Conservation (phyloP, 2,888 invertebrate genomes). For the Mythimna vitellina region DNA sequence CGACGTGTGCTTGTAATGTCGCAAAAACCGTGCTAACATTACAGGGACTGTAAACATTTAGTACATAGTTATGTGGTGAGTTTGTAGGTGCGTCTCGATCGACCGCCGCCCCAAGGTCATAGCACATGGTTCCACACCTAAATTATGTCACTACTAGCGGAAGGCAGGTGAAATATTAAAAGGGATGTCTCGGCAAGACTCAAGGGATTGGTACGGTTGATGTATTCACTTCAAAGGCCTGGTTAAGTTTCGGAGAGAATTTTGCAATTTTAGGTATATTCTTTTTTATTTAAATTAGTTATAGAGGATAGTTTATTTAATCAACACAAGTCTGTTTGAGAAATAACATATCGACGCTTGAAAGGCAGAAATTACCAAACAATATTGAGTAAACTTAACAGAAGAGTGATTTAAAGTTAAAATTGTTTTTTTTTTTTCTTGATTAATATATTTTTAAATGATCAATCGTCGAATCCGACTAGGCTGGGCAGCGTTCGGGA, state of each 20-base stretch:
- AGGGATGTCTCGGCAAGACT: conserved; percentile 15
- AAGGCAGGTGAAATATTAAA: conserved; percentile 36
- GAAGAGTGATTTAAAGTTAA: too few species aligned
- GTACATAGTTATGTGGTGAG: conserved; percentile 16
- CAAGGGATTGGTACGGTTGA: not conserved
- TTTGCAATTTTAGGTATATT: too few species aligned
- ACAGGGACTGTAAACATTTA: conserved; percentile 21
- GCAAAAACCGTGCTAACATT: conserved; percentile 4
- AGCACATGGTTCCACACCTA: conserved; percentile 50
- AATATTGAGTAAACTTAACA: too few species aligned
- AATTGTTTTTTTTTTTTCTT: too few species aligned
- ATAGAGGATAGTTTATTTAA: too few species aligned
- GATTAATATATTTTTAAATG: too few species aligned
- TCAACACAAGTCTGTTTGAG: too few species aligned
- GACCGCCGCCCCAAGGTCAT: conserved; percentile 59
- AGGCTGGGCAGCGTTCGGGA: too few species aligned
- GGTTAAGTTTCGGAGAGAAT: not conserved
- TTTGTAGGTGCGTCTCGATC: conserved; percentile 62
- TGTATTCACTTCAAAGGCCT: conserved; percentile 2
- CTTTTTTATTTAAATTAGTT: too few species aligned
- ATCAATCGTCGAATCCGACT: too few species aligned
- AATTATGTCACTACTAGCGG: conserved; percentile 39
- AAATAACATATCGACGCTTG: too few species aligned
- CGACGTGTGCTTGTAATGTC: not conserved
- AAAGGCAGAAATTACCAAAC: too few species aligned